Base-by-base conservation (phyloP, 2,797 vertebrate species). In the Pseudotriccus pelzelni region DNA sequence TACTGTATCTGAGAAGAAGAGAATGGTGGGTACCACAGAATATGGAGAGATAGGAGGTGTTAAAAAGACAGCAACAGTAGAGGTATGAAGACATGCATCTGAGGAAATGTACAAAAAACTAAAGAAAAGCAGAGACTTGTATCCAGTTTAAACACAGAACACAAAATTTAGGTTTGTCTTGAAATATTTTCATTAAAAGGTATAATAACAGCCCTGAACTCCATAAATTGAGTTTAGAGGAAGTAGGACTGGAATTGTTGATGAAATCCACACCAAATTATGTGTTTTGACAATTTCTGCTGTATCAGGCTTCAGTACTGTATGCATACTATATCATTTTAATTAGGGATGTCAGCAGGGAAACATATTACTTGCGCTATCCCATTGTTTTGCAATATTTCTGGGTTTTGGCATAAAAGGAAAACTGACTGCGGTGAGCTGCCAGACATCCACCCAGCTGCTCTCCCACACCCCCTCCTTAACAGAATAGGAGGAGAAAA, bases 231-330 rank as follows among this genome's bases (percentile, higher is more conserved):
- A 64, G 5, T 73, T 90, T 36, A 56, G 22, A 76, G 19, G 6
- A 84, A 66, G 20, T 36, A 59, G 17, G 22, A 39, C 11, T 6
- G 17, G 21, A 9, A 12, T 32, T 58, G 12, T 27, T 87, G 34
- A 28, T 77, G 43, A 91, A 87, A 77, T 69, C 5, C 56, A 46
- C n/a, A 63, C 12, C 30, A 88, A 72, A 88, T n/a, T 12, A 28
- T 7, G 4, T 39, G 44, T 72, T 93, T 76, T 67, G 50, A 46
- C 18, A 63, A 37, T 69, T 88, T 80, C 21, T 76, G 2, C 41
- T 67, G 5, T 44, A 25, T 50, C 18, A 41, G 21, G n/a, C 36
- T 56, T 81, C 0, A 0, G 10, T 55, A 9, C 3, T 58, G 7
- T 32, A 53, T 68, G 13, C 18, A 24, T 44, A 12, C 16, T 55